A percentile compares a stretch with the other conserved stretches of the same genome.
phyloP scores from a whole-genome alignment of 2,888 invertebrate genomes.

The Scelioninae gen. 1 region DNA sequence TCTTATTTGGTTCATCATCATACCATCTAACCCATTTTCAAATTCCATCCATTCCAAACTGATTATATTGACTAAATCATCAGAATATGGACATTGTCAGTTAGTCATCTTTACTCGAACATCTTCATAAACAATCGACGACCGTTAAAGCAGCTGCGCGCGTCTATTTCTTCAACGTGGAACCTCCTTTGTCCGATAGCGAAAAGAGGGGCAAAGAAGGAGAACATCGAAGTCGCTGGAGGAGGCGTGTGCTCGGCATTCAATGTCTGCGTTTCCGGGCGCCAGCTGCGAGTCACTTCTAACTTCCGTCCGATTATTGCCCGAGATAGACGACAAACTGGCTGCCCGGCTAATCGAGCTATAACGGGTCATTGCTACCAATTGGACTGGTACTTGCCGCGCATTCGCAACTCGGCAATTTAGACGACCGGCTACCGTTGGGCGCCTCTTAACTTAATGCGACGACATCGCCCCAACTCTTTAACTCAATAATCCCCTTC shows the following conservation, averaged over 20 bases:
- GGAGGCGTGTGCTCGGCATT: slow-evolving; percentile 48
- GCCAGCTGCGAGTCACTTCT: slow-evolving; percentile 73
- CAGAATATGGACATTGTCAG: too few relatives aligned
- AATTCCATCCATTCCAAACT: too few relatives aligned
- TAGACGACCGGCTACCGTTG: slow-evolving; percentile 39
- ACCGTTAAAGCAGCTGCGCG: slow-evolving; percentile 64
- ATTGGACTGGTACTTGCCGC: slow-evolving; percentile 61
- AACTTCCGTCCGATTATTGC: slow-evolving; percentile 79
- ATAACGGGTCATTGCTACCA: slow-evolving; percentile 70
- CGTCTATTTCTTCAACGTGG: slow-evolving; percentile 19
- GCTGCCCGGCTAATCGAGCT: slow-evolving; percentile 65
- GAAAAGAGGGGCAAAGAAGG: slow-evolving; percentile 25
- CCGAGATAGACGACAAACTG: slow-evolving; percentile 63
- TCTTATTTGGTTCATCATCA: too few relatives aligned
- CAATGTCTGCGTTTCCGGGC: slow-evolving; percentile 63
- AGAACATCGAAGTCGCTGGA: slow-evolving; percentile 23
- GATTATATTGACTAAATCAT: too few relatives aligned
- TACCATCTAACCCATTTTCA: too few relatives aligned
- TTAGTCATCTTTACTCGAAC: too few relatives aligned
- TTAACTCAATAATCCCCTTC: slow-evolving; percentile 45
- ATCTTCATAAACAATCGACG: slow-evolving; percentile 5
- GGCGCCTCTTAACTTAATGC: slow-evolving; percentile 56
- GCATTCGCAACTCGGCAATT: slow-evolving; percentile 72
- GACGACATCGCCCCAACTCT: slow-evolving; percentile 51
- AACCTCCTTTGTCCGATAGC: slow-evolving; percentile 36